Conservation (phyloP, 2,888 invertebrate species). For the Cephus spinipes region DNA sequence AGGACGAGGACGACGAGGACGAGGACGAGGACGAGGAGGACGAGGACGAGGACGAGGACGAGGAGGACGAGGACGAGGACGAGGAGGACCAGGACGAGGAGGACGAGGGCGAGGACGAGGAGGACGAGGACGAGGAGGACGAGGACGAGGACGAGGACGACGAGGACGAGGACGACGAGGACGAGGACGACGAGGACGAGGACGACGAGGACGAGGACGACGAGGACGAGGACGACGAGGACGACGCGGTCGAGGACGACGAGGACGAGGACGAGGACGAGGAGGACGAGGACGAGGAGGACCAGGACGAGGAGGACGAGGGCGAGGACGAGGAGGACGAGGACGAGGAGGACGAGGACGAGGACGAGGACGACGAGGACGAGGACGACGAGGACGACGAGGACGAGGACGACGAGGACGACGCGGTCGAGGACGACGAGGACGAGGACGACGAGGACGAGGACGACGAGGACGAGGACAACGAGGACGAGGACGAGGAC, state of each 20-base stretch:
- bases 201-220: slow-evolving; percentile 9
- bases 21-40: neutral
- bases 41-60: neutral
- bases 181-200: slow-evolving; percentile 2
- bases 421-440: slow-evolving; percentile 1
- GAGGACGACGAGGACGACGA: no score
- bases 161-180: slow-evolving; percentile 1
- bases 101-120: no score
- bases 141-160: neutral
- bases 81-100: slow-evolving; percentile 1
- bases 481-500: no score
- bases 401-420: no score
- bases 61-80: neutral
- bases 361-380: no score
- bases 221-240: slow-evolving; percentile 4
- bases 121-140: neutral
- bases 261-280: no score
- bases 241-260: no score
- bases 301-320: no score
- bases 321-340: no score
- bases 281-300: no score
- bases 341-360: no score
- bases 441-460: neutral
- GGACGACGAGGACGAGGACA: no score
- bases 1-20: neutral